These are phyloP conservation scores for Gallinago nigripennis DNA, from an alignment of 2,797 vertebrate genomes.

Conservation along the genomic window DNA sequence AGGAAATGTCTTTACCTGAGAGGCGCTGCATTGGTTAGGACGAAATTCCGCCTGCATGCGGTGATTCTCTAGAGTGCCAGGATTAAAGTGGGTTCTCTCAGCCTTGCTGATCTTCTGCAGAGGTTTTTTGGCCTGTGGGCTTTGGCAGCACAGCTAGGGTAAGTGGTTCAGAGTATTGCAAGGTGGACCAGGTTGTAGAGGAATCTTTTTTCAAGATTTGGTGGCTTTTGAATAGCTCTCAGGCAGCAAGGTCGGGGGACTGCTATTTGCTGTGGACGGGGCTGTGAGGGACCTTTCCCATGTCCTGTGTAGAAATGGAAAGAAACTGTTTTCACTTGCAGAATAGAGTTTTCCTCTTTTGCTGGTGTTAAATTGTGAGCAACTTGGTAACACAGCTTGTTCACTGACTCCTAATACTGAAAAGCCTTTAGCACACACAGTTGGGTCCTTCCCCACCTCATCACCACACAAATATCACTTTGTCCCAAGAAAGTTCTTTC, in stretches of 20 bases:
- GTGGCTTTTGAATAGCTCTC: not conserved
- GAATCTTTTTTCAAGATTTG: not conserved
- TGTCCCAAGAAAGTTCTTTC: not conserved
- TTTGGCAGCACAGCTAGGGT: not conserved
- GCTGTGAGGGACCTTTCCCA: not conserved
- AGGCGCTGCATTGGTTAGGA: not conserved
- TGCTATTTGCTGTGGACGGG: not conserved
- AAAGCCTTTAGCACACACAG: not conserved
- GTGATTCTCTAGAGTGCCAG: not conserved
- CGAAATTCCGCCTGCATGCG: fast-evolving
- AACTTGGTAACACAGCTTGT: not conserved
- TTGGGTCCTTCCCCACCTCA: fast-evolving
- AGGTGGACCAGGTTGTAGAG: not conserved
- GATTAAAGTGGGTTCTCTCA: not conserved
- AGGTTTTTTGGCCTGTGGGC: not conserved
- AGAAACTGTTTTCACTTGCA: not conserved
- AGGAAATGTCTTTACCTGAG: not conserved
- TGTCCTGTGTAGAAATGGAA: not conserved
- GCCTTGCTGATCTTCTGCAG: not conserved
- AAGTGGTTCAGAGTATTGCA: not conserved
- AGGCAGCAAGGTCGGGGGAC: not conserved
- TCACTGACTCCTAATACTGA: not conserved
- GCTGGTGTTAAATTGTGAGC: not conserved
- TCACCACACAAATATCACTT: not conserved
- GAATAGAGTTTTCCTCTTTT: not conserved